Conservation (phyloP, 2,888 invertebrate species). For the Watsonalla binaria region DNA sequence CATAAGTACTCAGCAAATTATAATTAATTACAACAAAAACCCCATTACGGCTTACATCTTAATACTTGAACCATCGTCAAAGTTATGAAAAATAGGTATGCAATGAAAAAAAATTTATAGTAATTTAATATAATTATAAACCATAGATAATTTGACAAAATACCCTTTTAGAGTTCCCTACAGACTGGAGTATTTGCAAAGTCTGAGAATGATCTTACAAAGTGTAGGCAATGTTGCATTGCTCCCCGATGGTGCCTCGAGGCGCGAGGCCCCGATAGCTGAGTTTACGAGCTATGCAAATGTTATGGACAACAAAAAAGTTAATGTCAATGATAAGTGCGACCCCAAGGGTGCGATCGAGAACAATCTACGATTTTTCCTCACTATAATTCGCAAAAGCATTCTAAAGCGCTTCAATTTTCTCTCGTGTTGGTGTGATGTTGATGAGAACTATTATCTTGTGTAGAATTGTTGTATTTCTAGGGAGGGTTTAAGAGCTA, state of each 20-base stretch:
- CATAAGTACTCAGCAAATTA: too few species aligned
- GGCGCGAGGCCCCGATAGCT: conserved; percentile 53
- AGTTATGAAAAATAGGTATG: too few species aligned
- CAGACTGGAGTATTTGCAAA: conserved; percentile 49
- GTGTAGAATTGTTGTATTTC: too few species aligned
- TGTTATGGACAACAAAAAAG: conserved; percentile 79
- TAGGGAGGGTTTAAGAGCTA: too few species aligned
- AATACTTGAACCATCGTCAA: too few species aligned
- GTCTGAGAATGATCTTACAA: conserved; percentile 77
- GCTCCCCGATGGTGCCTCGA: conserved; percentile 51
- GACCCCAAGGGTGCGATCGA: conserved; percentile 61
- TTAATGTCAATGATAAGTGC: conserved; percentile 77
- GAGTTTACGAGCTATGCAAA: conserved; percentile 76
- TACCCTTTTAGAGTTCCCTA: conserved; percentile 51
- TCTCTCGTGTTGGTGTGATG: conserved; percentile 22
- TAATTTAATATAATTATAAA: not conserved
- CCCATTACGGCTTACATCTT: too few species aligned
- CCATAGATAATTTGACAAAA: conserved; percentile 57
- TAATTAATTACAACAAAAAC: too few species aligned
- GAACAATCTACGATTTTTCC: conserved; percentile 41
- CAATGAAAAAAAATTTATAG: too few species aligned
- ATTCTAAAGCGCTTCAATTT: conserved; percentile 53
- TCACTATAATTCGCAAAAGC: conserved; percentile 37
- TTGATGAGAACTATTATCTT: not conserved
- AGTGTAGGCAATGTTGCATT: conserved; percentile 51